Evolutionary conservation across 2,797 vertebrate genomes (phyloP), one percentile per base, ranked within the genome.

Genomic region (Hippopotamyrus pictus): DNA sequence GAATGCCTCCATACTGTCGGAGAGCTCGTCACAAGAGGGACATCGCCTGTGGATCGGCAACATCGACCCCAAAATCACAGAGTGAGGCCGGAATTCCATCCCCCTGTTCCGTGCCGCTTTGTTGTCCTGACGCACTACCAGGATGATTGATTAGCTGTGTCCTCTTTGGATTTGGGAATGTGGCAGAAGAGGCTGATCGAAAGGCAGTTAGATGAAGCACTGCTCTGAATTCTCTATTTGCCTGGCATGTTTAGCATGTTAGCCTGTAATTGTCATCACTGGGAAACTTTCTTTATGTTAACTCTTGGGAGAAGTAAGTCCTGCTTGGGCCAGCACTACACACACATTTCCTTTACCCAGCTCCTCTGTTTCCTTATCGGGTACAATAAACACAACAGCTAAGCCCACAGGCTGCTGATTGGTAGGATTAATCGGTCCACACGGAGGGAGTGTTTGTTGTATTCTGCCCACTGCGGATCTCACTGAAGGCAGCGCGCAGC

Each of bases 11-110:
- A 97, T 99, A 94, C 96, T 99, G 65, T 98, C 98, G 19, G 98
- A 98, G 93, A 97, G 97, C 90, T 95, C 95, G 19, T 94, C 97
- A 57, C 98, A 98, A 92, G 98, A 99, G 51, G 98, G 98, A 69
- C 98, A 99, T 93, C 97, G 98, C 89, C 95, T 99, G 92, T 99
- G 98, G 98, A 99, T 99, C 87, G 98, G 98, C 54, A 99, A 99
- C 95, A 96, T 99, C 69, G 98, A 99, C 94, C 97, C 98, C 90
- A 98, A 98, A 95, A 98, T 99, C 93, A 99, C 98, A 92, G 98
- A 99, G 98, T 99, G 92, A 98, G 98, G 97, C 90, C 57, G 90
- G 89, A 90, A 51, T 59, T 29, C 86, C 14, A 1, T 9, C 8
- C 1, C 7, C 51, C 50, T 85, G 51, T 59, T 29, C 84, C 3